Conservation (phyloP, 2,113 vertebrate genomes). For the Eleginops maclovinus region DNA sequence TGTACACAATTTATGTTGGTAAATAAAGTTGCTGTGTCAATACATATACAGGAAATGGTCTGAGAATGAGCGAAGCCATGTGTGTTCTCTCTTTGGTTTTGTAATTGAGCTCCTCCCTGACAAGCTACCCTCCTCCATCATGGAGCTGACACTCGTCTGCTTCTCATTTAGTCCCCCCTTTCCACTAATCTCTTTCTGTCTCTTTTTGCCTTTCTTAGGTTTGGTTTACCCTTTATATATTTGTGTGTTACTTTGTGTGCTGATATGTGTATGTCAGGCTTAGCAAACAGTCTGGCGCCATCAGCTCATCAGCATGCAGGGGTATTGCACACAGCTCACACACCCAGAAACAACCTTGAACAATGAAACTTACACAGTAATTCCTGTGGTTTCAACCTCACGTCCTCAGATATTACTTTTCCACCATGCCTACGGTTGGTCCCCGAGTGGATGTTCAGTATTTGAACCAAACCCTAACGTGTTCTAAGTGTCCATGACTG, state of each 20-base stretch:
- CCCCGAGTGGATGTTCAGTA: constrained; percentile 21
- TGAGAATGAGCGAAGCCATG: constrained; percentile 8
- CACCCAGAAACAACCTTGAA: constrained; percentile 5
- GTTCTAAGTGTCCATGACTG: background rate
- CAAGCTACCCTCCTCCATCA: constrained; percentile 30
- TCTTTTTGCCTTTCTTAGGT: constrained; percentile 10
- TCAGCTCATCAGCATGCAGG: constrained; percentile 48
- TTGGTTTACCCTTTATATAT: constrained; percentile 23
- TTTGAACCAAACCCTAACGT: constrained; percentile 16
- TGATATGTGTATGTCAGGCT: constrained; percentile 23
- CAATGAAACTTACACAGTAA: constrained; percentile 27
- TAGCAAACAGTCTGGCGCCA: constrained; percentile 46
- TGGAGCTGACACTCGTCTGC: constrained; percentile 33
- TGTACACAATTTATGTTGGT: background rate
- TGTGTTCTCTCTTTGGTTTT: constrained; percentile 7
- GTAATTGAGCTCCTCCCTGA: constrained; percentile 19
- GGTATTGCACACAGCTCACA: background rate
- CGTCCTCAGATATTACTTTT: constrained; percentile 39
- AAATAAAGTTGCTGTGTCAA: background rate
- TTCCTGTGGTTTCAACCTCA: constrained; percentile 48
- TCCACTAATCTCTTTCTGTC: constrained; percentile 22
- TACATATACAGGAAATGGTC: background rate
- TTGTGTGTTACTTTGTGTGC: constrained; percentile 17
- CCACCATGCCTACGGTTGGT: background rate
- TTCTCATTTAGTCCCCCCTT: constrained; percentile 17